Conservation (phyloP, 2,113 vertebrate species). For the Mastomys natalensis region DNA sequence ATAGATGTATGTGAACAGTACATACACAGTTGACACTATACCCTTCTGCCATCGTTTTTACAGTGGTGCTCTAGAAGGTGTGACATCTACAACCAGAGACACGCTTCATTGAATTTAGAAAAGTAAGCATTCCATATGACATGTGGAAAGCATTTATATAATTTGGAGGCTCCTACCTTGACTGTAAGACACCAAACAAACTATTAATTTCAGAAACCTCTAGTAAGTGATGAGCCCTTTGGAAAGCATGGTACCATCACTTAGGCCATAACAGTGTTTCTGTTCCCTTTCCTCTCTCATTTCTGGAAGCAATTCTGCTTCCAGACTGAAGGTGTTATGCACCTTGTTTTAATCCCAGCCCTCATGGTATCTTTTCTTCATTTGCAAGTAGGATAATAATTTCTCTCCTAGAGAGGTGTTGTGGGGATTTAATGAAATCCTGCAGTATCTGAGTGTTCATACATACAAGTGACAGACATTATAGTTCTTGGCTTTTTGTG, state of each 20-base stretch:
- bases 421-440: background rate
- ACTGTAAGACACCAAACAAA: background rate
- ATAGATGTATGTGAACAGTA: background rate
- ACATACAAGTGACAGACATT: background rate
- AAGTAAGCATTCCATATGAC: background rate
- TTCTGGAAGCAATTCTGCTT: background rate
- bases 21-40: background rate
- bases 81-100: background rate
- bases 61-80: background rate
- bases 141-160: background rate
- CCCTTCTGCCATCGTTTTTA: background rate
- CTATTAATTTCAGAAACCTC: background rate
- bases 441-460: background rate
- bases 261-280: background rate
- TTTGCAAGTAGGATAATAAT: background rate
- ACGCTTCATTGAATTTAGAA: background rate
- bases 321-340: background rate
- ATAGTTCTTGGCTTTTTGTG: background rate
- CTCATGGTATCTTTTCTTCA: background rate
- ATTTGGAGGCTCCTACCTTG: background rate
- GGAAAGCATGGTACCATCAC: background rate
- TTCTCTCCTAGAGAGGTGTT: background rate
- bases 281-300: background rate
- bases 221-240: fast-evolving
- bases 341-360: background rate